phyloP scores from a whole-genome alignment of 2,113 vertebrate genomes.

The Hylia prasina region DNA sequence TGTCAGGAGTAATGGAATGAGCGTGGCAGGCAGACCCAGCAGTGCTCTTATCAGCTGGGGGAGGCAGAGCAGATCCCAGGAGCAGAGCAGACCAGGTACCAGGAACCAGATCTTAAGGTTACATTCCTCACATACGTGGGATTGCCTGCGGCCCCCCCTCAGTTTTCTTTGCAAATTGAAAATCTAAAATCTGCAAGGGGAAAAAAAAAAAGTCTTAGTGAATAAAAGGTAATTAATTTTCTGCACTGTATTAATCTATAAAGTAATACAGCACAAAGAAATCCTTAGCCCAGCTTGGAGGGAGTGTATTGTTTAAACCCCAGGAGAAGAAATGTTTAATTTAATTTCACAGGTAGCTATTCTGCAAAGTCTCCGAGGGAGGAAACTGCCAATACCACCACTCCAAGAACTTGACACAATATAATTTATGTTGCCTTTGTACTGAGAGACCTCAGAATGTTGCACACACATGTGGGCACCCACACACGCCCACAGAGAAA shows the following conservation, averaged over 20 bases:
- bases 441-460: not conserved
- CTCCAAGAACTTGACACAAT: conserved; percentile 1
- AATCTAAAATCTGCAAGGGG: not conserved
- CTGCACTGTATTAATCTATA: not conserved
- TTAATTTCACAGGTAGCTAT: conserved; percentile 50
- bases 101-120: conserved; percentile 59
- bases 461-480: not conserved
- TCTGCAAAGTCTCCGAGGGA: conserved; percentile 12
- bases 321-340: conserved; percentile 37
- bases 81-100: conserved; percentile 62
- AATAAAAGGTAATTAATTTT: conserved; percentile 25
- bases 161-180: conserved; percentile 17
- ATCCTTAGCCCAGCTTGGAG: not conserved
- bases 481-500: not conserved
- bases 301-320: conserved; percentile 16
- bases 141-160: conserved; percentile 39
- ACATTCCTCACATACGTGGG: conserved; percentile 73
- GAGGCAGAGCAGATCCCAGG: conserved; percentile 25
- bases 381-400: not conserved
- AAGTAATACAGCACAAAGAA: not conserved
- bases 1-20: not conserved
- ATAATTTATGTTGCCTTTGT: not conserved
- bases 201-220: not conserved
- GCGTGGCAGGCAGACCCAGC: not conserved
- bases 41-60: conserved; percentile 47